Percentiles rank a stretch among this genome's conserved stretches.
Evolutionary conservation across 1,140 invertebrate genomes (phyloP).

Genomic region (Drosophila mayri): DNA sequence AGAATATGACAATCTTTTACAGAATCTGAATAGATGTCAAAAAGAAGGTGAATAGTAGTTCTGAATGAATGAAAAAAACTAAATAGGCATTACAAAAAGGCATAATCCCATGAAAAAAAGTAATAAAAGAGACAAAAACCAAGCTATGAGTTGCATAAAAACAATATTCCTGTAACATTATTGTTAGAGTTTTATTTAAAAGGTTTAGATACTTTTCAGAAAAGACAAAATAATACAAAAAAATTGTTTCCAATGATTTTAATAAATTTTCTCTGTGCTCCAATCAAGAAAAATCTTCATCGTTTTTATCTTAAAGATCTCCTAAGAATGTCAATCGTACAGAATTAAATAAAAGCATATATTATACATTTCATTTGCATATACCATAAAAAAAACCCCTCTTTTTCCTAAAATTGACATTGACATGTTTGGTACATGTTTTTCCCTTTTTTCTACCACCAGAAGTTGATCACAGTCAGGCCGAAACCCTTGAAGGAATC

Average conservation of each 20-base stretch:
- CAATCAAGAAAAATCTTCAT: not conserved
- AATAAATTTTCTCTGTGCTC: not conserved
- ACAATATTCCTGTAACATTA: not conserved
- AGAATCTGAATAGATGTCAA: slow-evolving; percentile 3
- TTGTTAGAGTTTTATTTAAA: not conserved
- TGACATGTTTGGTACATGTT: slow-evolving; percentile 38
- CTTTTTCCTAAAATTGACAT: slow-evolving; percentile 22
- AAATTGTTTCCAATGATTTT: not conserved
- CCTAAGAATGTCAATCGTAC: not conserved
- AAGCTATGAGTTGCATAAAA: not conserved
- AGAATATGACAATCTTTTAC: not conserved
- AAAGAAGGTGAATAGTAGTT: not conserved
- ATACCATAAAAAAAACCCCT: slow-evolving; percentile 5
- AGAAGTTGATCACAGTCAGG: slow-evolving; percentile 15
- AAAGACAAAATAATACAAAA: not conserved
- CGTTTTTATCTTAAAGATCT: slow-evolving; percentile 23
- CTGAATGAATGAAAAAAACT: slow-evolving; percentile 1
- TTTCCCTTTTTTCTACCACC: not conserved
- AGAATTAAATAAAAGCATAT: not conserved
- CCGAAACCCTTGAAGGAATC: slow-evolving; percentile 29
- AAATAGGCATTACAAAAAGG: not conserved
- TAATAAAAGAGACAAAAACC: not conserved
- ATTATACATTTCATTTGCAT: slow-evolving; percentile 15
- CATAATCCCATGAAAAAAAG: not conserved
- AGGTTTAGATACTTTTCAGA: not conserved